These are phyloP conservation scores for Cynocephalus volans DNA, from an alignment of 2,113 vertebrate genomes.

Conservation along the genomic window DNA sequence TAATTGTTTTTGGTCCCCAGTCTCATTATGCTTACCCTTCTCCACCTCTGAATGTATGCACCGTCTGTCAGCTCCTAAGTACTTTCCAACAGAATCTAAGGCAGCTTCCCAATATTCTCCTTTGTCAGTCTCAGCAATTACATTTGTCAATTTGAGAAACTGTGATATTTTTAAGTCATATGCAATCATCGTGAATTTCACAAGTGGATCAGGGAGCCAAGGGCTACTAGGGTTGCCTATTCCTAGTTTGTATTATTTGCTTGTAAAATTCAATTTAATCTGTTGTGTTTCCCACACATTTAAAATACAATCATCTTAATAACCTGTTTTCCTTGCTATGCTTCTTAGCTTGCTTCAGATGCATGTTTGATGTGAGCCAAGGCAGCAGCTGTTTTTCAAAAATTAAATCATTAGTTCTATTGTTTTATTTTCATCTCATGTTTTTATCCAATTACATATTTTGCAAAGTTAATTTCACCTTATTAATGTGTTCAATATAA, in stretches of 20 bases:
- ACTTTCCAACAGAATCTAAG: conserved; percentile 73
- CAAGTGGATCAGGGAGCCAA: conserved; percentile 19
- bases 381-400: conserved; percentile 75
- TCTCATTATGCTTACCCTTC: conserved; percentile 69
- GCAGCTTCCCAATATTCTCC: conserved; percentile 55
- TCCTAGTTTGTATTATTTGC: not conserved
- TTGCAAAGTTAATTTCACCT: conserved; percentile 73
- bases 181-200: conserved; percentile 52
- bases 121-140: conserved; percentile 72
- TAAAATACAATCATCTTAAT: conserved; percentile 58
- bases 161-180: conserved; percentile 60
- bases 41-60: conserved; percentile 70
- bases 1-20: conserved; percentile 75
- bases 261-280: conserved; percentile 64
- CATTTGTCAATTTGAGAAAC: conserved; percentile 65
- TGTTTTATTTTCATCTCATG: conserved; percentile 70
- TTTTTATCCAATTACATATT: conserved; percentile 65
- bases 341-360: conserved; percentile 36
- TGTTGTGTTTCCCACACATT: conserved; percentile 48
- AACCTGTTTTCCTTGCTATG: conserved; percentile 52
- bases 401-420: conserved; percentile 76
- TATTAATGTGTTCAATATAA: conserved; percentile 78
- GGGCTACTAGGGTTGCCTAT: not conserved
- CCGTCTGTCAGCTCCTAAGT: conserved; percentile 55
- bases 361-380: conserved; percentile 58